Conservation (phyloP, 2,888 invertebrate genomes). For the Pomacea canaliculata region DNA sequence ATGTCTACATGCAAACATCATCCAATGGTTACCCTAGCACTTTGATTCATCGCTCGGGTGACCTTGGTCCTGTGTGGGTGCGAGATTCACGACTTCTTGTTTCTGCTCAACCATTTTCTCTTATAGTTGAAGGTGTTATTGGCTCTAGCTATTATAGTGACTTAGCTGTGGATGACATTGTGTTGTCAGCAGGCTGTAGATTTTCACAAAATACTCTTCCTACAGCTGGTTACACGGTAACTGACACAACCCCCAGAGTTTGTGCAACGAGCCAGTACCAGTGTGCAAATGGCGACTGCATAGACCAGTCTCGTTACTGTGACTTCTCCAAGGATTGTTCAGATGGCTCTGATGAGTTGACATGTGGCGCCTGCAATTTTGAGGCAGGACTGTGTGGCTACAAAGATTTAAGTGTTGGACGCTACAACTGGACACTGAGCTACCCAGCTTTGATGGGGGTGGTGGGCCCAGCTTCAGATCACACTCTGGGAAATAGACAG, state of each 20-base stretch:
- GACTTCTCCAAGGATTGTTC: conserved; percentile 52
- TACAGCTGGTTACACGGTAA: conserved; percentile 42
- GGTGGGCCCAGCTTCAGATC: conserved; percentile 47
- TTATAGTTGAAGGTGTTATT: conserved; percentile 57
- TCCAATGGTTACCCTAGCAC: conserved; percentile 39
- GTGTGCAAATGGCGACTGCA: conserved; percentile 51
- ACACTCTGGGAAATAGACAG: conserved; percentile 50
- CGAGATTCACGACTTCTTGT: conserved; percentile 45
- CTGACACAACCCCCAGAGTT: conserved; percentile 44
- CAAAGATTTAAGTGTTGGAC: conserved; percentile 55
- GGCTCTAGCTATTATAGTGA: conserved; percentile 50
- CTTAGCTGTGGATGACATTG: conserved; percentile 66
- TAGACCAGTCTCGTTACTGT: conserved; percentile 47
- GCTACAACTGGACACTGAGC: conserved; percentile 52
- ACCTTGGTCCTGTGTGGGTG: conserved; percentile 55
- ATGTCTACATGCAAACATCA: conserved; percentile 51
- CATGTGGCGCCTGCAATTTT: conserved; percentile 63
- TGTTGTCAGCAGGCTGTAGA: conserved; percentile 61
- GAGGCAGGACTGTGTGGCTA: conserved; percentile 59
- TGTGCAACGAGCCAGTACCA: conserved; percentile 47
- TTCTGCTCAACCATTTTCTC: conserved; percentile 48
- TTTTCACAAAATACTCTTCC: conserved; percentile 43
- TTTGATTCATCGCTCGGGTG: conserved; percentile 46
- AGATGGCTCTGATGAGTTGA: conserved; percentile 57
- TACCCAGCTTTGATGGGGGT: conserved; percentile 34